Conservation (phyloP, 1,140 invertebrate species). For the Zaprionus gabonicus region DNA sequence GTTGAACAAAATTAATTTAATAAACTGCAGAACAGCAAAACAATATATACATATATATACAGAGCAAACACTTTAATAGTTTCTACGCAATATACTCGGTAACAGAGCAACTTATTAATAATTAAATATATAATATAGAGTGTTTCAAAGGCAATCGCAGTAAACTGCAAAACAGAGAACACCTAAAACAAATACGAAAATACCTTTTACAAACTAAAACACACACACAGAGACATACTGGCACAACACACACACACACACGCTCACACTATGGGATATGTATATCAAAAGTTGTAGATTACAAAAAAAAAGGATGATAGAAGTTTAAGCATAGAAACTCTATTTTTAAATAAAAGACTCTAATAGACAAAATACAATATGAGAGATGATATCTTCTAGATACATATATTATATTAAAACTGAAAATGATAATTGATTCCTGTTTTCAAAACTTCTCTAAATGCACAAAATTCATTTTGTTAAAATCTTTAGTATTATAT, state of each 20-base stretch:
- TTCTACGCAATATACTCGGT: conserved; percentile 52
- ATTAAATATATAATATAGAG: conserved; percentile 65
- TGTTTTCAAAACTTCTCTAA: conserved; percentile 57
- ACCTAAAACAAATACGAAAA: conserved; percentile 61
- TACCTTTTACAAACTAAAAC: conserved; percentile 68
- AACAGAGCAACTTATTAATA: conserved; percentile 62
- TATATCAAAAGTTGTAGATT: conserved; percentile 75
- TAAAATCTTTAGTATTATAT: conserved; percentile 68
- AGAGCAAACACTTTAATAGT: conserved; percentile 54
- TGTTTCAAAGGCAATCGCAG: conserved; percentile 82
- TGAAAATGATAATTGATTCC: conserved; percentile 46
- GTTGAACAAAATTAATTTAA: conserved; percentile 54
- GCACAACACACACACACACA: conserved; percentile 7
- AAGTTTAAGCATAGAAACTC: conserved; percentile 76
- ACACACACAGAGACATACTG: conserved; percentile 15
- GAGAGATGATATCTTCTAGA: conserved; percentile 58
- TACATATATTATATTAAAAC: conserved; percentile 39
- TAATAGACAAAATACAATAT: conserved; percentile 79
- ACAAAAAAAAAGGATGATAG: conserved; percentile 53
- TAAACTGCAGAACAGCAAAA: conserved; percentile 38
- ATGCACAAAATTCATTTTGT: conserved; percentile 70
- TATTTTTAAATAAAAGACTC: conserved; percentile 81
- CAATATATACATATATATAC: conserved; percentile 32
- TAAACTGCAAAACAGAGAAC: conserved; percentile 73
- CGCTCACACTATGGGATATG: conserved; percentile 49